phyloP scores from a whole-genome alignment of 2,888 invertebrate genomes.

The Mallateleia sp. region DNA sequence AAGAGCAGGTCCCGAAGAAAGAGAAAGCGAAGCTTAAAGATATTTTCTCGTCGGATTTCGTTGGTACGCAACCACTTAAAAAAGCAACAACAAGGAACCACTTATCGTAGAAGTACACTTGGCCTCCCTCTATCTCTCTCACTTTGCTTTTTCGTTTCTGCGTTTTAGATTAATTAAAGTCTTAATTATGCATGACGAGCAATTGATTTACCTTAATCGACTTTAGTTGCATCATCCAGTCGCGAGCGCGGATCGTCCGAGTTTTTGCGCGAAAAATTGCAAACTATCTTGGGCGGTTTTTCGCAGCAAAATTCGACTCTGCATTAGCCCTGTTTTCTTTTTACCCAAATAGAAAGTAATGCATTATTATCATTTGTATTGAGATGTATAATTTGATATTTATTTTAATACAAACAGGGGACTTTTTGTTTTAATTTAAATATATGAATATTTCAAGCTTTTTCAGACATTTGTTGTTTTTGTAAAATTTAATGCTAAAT shows the following conservation, averaged over 20 bases:
- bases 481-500: too few species aligned
- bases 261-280: slow-evolving; percentile 16
- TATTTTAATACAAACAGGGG: too few species aligned
- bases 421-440: too few species aligned
- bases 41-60: slow-evolving; percentile 96
- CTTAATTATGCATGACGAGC: slow-evolving; percentile 66
- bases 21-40: slow-evolving; percentile 96
- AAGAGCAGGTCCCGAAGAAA: slow-evolving; percentile 93
- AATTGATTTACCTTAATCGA: slow-evolving; percentile 70
- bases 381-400: too few species aligned
- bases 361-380: too few species aligned
- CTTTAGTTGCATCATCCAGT: slow-evolving; percentile 60
- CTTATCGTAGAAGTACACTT: slow-evolving; percentile 84
- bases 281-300: too few species aligned
- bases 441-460: too few species aligned
- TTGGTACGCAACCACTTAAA: slow-evolving; percentile 90
- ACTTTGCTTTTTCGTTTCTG: slow-evolving; percentile 56
- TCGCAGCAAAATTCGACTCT: too few species aligned
- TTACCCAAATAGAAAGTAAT: too few species aligned
- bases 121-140: slow-evolving; percentile 61
- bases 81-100: slow-evolving; percentile 78
- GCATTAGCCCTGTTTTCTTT: too few species aligned
- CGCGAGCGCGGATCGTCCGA: slow-evolving; percentile 10
- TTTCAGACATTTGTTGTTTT: too few species aligned
- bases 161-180: slow-evolving; percentile 63